Base-by-base conservation (phyloP, 2,113 vertebrate genomes). In the Ptilonorhynchus violaceus region DNA sequence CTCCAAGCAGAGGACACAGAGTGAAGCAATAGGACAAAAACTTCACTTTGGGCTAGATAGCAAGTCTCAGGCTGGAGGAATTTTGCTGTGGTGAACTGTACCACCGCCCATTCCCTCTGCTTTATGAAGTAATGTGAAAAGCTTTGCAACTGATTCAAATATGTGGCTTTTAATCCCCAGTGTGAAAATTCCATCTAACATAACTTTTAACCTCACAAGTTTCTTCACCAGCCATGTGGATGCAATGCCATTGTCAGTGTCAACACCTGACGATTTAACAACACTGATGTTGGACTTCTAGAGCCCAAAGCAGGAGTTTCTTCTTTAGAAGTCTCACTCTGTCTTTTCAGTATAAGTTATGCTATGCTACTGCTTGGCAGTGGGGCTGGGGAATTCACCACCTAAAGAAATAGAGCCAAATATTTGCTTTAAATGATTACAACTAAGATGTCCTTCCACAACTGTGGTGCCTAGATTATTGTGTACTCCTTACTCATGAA, bases 401-500 rank as follows among this genome's bases (percentile, higher is more conserved):
- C 91, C 83, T 79, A 74, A 97, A 80, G 85, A 94, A 96, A 90
- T 21, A 58, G 55, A 96, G 88, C 52, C 73, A 97, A 97, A 93
- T 95, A 96, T 92, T 97, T 97, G 81, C 92, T 97, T 97, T 97
- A 86, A 96, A 96, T 83, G 62, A 74, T 96, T 94, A 86, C 67
- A 87, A 41, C 80, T 94, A 94, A 89, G 91, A 94, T 80, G 66
- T 92, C 88, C 93, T 96, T 96, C 89, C 85, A 95, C 78, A 96
- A 86, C 42, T 82, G 82, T 90, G 59, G 37, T 89, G 70, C 92
- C 83, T 87, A 94, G 94, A 96, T 97, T 97, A 93, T 84, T 85
- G 85, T 25, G 20, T 25, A 28, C 25, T 93, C 77, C 75, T 93
- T 96, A 89, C 67, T 97, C 77, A 94, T 88, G 92, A 96, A 88